These are phyloP conservation scores for Aphis gossypii DNA, from an alignment of 1,140 invertebrate genomes.

Conservation along the genomic window DNA sequence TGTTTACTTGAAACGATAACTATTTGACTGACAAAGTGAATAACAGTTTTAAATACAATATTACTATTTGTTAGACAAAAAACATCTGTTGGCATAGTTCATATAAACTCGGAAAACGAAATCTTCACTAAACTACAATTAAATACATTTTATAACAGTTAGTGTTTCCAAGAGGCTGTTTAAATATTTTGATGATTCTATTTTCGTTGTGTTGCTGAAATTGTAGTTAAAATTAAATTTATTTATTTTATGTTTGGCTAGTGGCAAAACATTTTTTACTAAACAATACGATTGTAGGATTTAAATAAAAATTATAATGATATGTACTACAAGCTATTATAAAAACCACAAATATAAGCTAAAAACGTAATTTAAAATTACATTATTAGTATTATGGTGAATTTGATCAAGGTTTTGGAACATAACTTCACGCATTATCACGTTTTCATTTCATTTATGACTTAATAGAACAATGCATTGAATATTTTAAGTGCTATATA, in stretches of 20 bases:
- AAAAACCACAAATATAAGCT: not conserved
- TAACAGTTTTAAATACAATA: not conserved
- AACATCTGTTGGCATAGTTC: constrained; percentile 37
- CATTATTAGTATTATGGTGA: not conserved
- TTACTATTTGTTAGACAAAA: not conserved
- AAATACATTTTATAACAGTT: not conserved
- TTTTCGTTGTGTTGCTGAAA: not conserved
- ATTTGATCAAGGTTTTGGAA: not conserved
- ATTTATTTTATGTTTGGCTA: not conserved
- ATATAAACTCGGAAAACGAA: not conserved
- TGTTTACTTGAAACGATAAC: not conserved
- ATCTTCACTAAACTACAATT: not conserved
- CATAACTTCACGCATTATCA: not conserved
- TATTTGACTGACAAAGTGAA: not conserved
- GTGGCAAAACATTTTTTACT: not conserved
- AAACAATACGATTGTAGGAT: not conserved
- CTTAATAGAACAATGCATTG: not conserved
- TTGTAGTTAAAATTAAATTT: not conserved
- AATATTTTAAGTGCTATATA: not conserved
- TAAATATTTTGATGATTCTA: not conserved
- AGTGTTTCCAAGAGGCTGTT: not conserved
- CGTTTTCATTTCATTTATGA: constrained; percentile 9
- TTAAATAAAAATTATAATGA: not conserved
- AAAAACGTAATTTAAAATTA: not conserved
- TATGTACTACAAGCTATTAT: not conserved